Conservation (phyloP, 2,888 invertebrate species). For the Neoaliturus tenellus region DNA sequence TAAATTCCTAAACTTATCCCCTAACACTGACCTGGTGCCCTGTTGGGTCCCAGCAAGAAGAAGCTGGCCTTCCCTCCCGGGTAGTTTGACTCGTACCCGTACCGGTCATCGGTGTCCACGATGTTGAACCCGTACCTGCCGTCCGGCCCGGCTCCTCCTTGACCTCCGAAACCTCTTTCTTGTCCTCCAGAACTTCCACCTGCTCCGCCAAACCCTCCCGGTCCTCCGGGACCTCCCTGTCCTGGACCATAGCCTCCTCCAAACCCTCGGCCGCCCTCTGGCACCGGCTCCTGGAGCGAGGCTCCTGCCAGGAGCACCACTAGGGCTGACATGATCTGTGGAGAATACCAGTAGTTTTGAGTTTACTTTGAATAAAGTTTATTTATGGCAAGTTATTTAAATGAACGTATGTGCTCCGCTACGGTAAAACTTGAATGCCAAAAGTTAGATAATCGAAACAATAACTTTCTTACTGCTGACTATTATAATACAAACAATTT, state of each 20-base stretch:
- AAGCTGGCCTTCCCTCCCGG: conserved; percentile 61
- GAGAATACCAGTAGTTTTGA: background rate
- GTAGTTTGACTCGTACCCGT: conserved; percentile 62
- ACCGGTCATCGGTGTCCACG: conserved; percentile 58
- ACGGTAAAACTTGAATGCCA: too few relatives aligned
- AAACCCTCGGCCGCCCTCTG: background rate
- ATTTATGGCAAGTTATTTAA: too few relatives aligned
- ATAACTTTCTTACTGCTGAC: too few relatives aligned
- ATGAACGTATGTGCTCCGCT: too few relatives aligned
- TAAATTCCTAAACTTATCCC: too few relatives aligned
- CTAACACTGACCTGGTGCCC: conserved; percentile 35
- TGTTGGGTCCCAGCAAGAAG: conserved; percentile 57
- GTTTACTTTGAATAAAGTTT: too few relatives aligned
- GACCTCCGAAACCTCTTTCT: background rate
- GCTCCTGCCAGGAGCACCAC: background rate
- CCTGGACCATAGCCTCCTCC: background rate
- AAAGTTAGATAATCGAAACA: too few relatives aligned
- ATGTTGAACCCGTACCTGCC: conserved; percentile 60
- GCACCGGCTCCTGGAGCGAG: conserved; percentile 1
- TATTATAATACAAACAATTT: too few relatives aligned
- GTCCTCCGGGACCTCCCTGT: background rate
- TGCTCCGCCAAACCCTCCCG: background rate
- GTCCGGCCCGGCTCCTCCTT: background rate
- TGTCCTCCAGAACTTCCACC: background rate
- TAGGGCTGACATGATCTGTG: conserved; percentile 20